These are phyloP conservation scores for Chitala chitala DNA, from an alignment of 2,113 vertebrate species.

Conservation along the genomic window DNA sequence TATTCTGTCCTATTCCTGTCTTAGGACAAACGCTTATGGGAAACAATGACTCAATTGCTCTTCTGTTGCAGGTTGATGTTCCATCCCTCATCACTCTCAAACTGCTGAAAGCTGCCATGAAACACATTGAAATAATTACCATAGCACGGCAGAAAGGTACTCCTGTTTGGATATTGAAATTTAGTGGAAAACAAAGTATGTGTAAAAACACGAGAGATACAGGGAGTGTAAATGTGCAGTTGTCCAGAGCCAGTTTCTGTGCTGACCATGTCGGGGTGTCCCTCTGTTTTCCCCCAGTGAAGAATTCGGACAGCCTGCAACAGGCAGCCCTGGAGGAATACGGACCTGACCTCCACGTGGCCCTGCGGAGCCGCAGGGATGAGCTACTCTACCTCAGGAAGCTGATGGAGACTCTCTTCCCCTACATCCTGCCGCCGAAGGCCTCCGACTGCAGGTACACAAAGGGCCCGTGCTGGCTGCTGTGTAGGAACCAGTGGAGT, in stretches of 20 bases:
- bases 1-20: background rate
- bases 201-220: background rate
- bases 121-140: constrained; percentile 91
- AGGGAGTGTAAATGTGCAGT: background rate
- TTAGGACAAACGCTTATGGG: no score
- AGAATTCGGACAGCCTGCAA: constrained; percentile 81
- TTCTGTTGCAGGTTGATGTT: constrained; percentile 75
- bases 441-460: constrained; percentile 87
- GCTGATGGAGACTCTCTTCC: constrained; percentile 89
- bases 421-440: constrained; percentile 88
- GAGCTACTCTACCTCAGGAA: constrained; percentile 92
- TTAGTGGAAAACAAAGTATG: background rate
- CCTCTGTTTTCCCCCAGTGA: constrained; percentile 58
- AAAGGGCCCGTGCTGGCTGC: background rate
- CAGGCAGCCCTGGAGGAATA: constrained; percentile 92
- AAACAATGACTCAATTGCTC: background rate
- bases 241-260: no score
- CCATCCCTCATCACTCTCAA: constrained; percentile 84
- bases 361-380: constrained; percentile 87
- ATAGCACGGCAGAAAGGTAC: constrained; percentile 92
- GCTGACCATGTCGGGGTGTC: background rate
- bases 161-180: background rate
- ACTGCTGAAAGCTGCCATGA: constrained; percentile 92
- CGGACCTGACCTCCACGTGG: constrained; percentile 87
- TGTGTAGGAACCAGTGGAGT: no score